These are phyloP conservation scores for Calephelis nemesis DNA, from an alignment of 1,140 invertebrate species.

Conservation along the genomic window DNA sequence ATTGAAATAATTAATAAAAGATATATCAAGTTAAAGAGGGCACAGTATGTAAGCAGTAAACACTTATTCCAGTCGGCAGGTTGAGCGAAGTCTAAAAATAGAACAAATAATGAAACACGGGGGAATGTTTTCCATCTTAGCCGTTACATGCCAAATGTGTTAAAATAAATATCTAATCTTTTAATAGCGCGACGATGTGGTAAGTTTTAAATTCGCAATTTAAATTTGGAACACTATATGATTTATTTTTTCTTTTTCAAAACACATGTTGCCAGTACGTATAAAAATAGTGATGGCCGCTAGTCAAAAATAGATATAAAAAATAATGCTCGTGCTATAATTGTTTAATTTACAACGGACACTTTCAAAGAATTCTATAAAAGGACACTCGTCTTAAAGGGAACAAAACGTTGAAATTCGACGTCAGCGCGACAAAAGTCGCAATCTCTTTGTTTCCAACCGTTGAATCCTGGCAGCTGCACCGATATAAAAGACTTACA, in stretches of 20 bases:
- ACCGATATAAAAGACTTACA: slow-evolving; percentile 56
- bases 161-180: slow-evolving; percentile 76
- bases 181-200: slow-evolving; percentile 74
- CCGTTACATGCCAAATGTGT: slow-evolving; percentile 76
- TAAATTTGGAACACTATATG: slow-evolving; percentile 64
- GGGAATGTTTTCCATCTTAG: slow-evolving; percentile 76
- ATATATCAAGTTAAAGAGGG: slow-evolving; percentile 52
- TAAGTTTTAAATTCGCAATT: slow-evolving; percentile 69
- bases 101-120: slow-evolving; percentile 75
- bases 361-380: slow-evolving; percentile 65
- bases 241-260: slow-evolving; percentile 62
- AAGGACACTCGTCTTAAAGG: slow-evolving; percentile 57
- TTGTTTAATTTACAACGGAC: slow-evolving; percentile 41
- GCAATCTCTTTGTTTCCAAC: slow-evolving; percentile 63
- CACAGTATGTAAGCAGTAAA: slow-evolving; percentile 70
- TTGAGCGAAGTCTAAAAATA: slow-evolving; percentile 75
- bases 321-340: slow-evolving; percentile 9
- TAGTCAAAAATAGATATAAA: slow-evolving; percentile 21
- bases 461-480: slow-evolving; percentile 68
- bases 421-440: slow-evolving; percentile 66
- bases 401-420: slow-evolving; percentile 65
- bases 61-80: slow-evolving; percentile 69
- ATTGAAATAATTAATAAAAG: slow-evolving; percentile 22
- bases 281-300: slow-evolving; percentile 38
- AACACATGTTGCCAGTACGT: slow-evolving; percentile 43